Evolutionary conservation across 2,888 invertebrate species (phyloP).

Genomic region (Polymixis lichenea): DNA sequence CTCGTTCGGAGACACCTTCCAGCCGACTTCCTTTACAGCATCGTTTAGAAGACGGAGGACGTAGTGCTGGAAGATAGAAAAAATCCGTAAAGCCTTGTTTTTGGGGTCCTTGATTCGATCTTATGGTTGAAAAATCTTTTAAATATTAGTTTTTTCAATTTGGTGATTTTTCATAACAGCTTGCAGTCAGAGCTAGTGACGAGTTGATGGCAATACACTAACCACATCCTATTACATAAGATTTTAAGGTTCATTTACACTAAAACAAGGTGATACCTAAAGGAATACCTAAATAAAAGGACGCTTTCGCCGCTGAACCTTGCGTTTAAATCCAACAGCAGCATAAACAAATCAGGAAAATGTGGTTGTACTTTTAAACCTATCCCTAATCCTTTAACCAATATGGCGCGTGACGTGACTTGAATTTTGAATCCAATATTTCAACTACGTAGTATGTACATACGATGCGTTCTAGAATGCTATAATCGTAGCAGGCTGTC

Average conservation of each 20-base stretch:
- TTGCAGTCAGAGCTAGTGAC: background rate
- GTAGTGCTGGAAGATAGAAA: slow-evolving; percentile 90
- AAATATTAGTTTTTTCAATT: too few species aligned
- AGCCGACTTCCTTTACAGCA: slow-evolving; percentile 93
- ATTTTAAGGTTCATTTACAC: too few species aligned
- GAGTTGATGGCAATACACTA: background rate
- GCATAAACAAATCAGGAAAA: too few species aligned
- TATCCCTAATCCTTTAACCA: background rate
- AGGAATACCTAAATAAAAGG: too few species aligned
- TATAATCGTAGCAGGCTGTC: background rate
- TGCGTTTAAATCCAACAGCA: too few species aligned
- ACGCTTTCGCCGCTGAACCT: too few species aligned
- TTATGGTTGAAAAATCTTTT: background rate
- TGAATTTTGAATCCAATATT: background rate
- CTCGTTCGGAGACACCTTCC: slow-evolving; percentile 91
- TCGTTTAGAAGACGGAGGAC: slow-evolving; percentile 92
- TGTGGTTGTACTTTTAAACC: too few species aligned
- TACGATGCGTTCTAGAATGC: background rate
- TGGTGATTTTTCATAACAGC: background rate
- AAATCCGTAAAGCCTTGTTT: background rate
- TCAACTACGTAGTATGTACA: background rate
- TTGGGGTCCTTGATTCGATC: background rate
- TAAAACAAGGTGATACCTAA: too few species aligned
- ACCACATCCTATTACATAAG: background rate
- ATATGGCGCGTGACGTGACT: too few species aligned